Evolutionary conservation across 2,113 vertebrate genomes (phyloP).

Genomic region (Apteryx mantelli): DNA sequence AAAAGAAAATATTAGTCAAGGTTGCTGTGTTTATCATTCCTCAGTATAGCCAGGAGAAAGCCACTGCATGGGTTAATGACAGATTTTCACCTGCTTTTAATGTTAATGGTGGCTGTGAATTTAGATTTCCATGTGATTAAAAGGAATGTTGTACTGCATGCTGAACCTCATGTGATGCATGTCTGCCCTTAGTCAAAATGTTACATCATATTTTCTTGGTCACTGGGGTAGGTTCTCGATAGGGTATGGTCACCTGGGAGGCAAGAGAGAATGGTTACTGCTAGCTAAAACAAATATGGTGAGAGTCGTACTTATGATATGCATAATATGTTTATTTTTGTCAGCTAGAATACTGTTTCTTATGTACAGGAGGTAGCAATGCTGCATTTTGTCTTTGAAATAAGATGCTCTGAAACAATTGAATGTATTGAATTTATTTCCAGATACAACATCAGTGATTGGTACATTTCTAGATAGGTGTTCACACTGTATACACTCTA

Average conservation of each 20-base stretch:
- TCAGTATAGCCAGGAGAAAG: neutral
- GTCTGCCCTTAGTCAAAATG: neutral
- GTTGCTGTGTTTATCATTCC: slow-evolving; percentile 31
- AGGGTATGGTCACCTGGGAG: neutral
- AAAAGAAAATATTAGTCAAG: slow-evolving; percentile 55
- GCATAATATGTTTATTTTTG: neutral
- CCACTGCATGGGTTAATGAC: slow-evolving; percentile 15
- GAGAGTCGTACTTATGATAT: neutral
- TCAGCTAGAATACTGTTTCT: neutral
- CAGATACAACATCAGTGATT: accelerated
- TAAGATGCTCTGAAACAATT: neutral
- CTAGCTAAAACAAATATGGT: neutral
- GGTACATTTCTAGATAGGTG: neutral
- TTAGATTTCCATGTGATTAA: neutral
- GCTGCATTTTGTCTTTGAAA: neutral
- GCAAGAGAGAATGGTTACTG: neutral
- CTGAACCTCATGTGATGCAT: neutral
- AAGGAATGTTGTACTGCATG: neutral
- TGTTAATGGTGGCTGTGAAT: neutral
- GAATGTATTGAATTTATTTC: neutral
- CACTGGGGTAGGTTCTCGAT: neutral
- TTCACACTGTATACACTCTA: neutral
- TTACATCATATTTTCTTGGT: neutral
- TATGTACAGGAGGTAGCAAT: neutral
- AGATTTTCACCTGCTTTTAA: slow-evolving; percentile 15